Evolutionary conservation across 2,888 invertebrate genomes (phyloP).

Genomic region (Pristionchus arcanus): DNA sequence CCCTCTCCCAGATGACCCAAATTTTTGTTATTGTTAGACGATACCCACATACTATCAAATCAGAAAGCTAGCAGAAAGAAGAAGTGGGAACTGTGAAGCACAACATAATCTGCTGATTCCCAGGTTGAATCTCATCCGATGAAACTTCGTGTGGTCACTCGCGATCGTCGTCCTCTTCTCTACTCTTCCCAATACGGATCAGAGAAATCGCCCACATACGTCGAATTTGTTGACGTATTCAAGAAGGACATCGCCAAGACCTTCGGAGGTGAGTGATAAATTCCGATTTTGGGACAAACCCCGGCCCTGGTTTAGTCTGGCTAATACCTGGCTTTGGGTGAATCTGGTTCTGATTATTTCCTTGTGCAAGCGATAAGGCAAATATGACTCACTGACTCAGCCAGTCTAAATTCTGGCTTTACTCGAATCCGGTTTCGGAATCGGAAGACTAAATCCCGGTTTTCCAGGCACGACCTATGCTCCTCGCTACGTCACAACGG

Average conservation of each 20-base stretch:
- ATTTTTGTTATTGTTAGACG: no score
- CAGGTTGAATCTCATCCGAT: slow-evolving; percentile 30
- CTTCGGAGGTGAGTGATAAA: slow-evolving; percentile 63
- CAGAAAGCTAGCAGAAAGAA: no score
- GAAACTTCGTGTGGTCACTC: slow-evolving; percentile 46
- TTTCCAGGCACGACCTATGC: slow-evolving; percentile 68
- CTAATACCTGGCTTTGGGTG: no score
- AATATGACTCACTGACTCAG: no score
- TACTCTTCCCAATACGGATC: slow-evolving; percentile 77
- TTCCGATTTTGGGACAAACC: background rate
- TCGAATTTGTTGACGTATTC: slow-evolving; percentile 76
- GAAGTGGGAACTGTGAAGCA: no score
- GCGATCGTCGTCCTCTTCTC: slow-evolving; percentile 68
- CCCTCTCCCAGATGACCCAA: no score
- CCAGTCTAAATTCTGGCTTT: background rate
- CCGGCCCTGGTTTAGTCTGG: no score
- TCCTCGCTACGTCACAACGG: slow-evolving; percentile 66
- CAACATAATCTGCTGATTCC: background rate
- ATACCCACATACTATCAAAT: no score
- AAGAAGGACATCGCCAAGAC: slow-evolving; percentile 75
- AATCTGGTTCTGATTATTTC: no score
- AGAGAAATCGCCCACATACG: slow-evolving; percentile 68
- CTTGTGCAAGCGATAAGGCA: no score
- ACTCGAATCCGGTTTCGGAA: background rate
- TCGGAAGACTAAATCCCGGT: background rate